Evolutionary conservation across 1,140 invertebrate genomes (phyloP).

Genomic region (Bombus sylvicola): DNA sequence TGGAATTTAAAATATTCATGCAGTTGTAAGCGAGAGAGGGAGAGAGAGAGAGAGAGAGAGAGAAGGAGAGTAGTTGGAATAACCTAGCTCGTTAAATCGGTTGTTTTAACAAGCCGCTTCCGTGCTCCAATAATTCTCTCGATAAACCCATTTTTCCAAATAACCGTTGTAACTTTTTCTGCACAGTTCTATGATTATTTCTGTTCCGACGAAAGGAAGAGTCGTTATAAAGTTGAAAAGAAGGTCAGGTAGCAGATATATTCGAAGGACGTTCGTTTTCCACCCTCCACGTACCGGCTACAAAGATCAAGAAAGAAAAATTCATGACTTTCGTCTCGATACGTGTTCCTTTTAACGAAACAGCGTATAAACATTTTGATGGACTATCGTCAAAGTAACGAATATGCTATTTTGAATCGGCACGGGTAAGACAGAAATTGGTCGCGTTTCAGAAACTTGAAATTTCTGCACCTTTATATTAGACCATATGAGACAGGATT

Average conservation of each 20-base stretch:
- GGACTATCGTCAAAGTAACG: background rate
- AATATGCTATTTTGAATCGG: background rate
- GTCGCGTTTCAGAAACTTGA: background rate
- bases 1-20: background rate
- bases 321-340: background rate
- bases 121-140: background rate
- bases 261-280: background rate
- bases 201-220: background rate
- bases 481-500: background rate
- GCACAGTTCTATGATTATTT: background rate
- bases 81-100: background rate
- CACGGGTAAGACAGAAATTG: background rate
- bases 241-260: background rate
- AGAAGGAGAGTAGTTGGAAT: too few species aligned
- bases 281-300: background rate
- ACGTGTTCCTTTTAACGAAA: too few species aligned
- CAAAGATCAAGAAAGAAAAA: background rate
- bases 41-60: too few species aligned
- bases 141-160: too few species aligned
- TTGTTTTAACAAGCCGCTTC: constrained; percentile 8
- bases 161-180: background rate
- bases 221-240: background rate
- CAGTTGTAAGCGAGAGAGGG: background rate
- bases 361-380: background rate
- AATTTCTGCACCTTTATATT: background rate